Percentiles rank a stretch among this genome's conserved stretches.
These are phyloP conservation scores for Andricus curvator DNA, from an alignment of 2,888 invertebrate species.

Conservation along the genomic window DNA sequence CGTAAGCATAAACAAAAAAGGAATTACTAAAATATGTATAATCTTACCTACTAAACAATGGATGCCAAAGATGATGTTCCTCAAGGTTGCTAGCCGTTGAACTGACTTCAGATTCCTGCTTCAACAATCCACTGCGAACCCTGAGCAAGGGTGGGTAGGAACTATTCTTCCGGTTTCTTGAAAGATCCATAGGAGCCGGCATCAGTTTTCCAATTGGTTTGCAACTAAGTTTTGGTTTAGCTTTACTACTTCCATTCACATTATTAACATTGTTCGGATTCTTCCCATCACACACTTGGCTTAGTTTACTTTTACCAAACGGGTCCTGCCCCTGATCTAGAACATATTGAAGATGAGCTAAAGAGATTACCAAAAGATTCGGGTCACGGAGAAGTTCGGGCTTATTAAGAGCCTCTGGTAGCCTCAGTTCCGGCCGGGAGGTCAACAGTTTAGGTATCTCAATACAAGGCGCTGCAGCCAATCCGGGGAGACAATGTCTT, in stretches of 20 bases:
- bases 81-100: constrained; percentile 73
- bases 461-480: constrained; percentile 85
- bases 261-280: constrained; percentile 52
- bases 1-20: too few species aligned
- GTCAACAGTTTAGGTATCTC: constrained; percentile 88
- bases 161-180: constrained; percentile 65
- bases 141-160: constrained; percentile 70
- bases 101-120: constrained; percentile 75
- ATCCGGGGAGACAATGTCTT: constrained; percentile 85
- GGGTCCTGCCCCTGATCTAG: constrained; percentile 71
- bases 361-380: constrained; percentile 87
- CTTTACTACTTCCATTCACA: constrained; percentile 54
- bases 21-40: constrained; percentile 21
- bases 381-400: constrained; percentile 88
- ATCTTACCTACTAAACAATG: constrained; percentile 90
- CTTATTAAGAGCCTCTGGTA: constrained; percentile 87
- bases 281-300: constrained; percentile 42
- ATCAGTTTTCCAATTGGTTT: constrained; percentile 75
- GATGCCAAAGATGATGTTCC: constrained; percentile 88
- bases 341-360: constrained; percentile 83
- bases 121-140: constrained; percentile 71
- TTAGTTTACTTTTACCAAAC: constrained; percentile 57
- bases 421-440: constrained; percentile 85
- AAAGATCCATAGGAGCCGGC: constrained; percentile 75
- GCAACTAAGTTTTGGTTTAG: constrained; percentile 72